phyloP scores from a whole-genome alignment of 2,797 vertebrate species.

The Gymnoscopelus braueri region DNA sequence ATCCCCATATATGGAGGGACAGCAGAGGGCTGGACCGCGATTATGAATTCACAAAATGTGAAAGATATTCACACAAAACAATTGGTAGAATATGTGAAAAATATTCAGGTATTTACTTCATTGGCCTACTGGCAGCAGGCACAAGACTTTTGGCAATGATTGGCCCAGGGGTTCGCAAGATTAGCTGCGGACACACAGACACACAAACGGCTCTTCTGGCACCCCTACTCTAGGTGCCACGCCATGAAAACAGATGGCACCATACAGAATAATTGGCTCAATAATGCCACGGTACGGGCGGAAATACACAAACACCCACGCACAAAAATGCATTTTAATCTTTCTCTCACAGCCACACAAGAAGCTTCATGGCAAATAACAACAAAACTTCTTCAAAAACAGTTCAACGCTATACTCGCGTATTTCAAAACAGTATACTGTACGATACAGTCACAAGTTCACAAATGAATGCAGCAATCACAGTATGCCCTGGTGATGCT shows the following conservation, averaged over 20 bases:
- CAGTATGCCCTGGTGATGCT: slow-evolving; percentile 41
- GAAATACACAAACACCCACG: not conserved
- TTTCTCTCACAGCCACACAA: not conserved
- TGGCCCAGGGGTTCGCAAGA: no score
- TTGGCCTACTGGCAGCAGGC: not conserved
- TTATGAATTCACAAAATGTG: no score
- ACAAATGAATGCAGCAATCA: slow-evolving; percentile 35
- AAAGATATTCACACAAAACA: no score
- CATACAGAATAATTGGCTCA: no score
- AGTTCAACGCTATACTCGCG: slow-evolving; percentile 20
- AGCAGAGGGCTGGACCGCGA: no score
- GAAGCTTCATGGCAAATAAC: not conserved
- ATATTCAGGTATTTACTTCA: no score
- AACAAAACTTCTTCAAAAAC: slow-evolving; percentile 27
- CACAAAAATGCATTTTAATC: not conserved
- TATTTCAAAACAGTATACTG: slow-evolving; percentile 17
- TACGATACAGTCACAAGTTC: slow-evolving; percentile 8
- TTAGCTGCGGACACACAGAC: not conserved
- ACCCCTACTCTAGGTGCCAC: no score
- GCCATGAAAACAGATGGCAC: no score
- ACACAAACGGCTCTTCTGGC: not conserved
- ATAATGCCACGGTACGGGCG: no score
- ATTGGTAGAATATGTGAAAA: no score
- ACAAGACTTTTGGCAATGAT: no score
- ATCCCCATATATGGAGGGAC: no score